Base-by-base conservation (phyloP, 2,113 vertebrate genomes). In the Cromileptes altivelis region DNA sequence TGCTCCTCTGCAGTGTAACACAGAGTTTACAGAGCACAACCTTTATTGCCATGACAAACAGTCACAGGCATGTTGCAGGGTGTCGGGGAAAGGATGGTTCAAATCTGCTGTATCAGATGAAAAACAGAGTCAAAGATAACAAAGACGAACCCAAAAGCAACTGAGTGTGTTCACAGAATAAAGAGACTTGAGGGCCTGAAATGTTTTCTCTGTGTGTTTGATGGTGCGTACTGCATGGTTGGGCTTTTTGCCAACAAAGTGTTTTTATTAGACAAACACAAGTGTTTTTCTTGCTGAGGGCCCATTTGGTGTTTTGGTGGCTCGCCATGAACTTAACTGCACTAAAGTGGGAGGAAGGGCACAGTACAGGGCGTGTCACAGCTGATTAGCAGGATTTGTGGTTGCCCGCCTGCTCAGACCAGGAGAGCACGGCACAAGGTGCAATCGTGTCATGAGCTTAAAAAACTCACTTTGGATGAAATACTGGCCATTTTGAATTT, bases 321-420 rank as follows among this genome's bases (percentile, higher is more conserved):
- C 67, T 85, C 4, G 7, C 30, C 77, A 62, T 81, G 53, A 84
- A 81, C 68, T 73, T 67, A 83, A 85, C 76, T 74, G 60, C 72
- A 75, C 65, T 12, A 56, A 55, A 85, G 57, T 63, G 60, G 65
- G 30, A 84, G 45, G 61, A 74, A 63, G 77, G 56, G 47, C 61
- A 53, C 79, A 73, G 62, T 30, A 30, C 53, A 73, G 73, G 83
- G 70, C 9, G 56, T 78, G 83, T 73, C 72, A 73, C 12, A 6
- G 78, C 69, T 85, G 78, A 83, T 91, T 83, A 68, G 33, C 18
- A 76, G 56, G 76, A 81, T 88, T 65, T 76, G 83, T 69, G 73
- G 81, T 78, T n/a, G 63, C 70, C 67, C 0, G 50, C n/a, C 40
- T 81, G 80, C 53, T 56, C 78, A 86, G 70, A 64, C 56, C 30